Base-by-base conservation (phyloP, 2,797 vertebrate genomes). In the Antennarius maculatus region DNA sequence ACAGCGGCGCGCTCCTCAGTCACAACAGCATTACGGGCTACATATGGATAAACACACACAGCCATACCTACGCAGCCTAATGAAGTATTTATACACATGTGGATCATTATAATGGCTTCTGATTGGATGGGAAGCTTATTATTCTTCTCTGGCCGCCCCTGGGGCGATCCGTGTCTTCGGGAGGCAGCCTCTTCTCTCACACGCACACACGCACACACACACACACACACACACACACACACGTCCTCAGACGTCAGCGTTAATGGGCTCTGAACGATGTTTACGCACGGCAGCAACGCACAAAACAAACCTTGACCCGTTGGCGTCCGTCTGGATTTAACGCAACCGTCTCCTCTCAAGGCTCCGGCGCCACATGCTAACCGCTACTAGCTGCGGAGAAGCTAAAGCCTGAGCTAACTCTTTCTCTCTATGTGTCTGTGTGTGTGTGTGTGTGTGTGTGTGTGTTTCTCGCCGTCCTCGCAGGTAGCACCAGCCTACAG, bases 251-350 rank as follows among this genome's bases (percentile, higher is more conserved):
- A 86, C 58, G 64, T 91, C 89, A 86, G 81, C 79, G 75, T 0
- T 81, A 87, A 86, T 76, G 61, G 51, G 51, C 61, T 83, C 61
- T 86, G 84, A 88, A 69, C 62, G 75, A 83, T 75, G 77, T 80
- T 66, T 50, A 41, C 64, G 60, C 60, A 63, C 8, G 61, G 53
- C 66, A 27, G 18, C 61, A 84, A 80, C 54, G 45, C 60, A 34
- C 37, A 81, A 85, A 83, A 85, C 74, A 88, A 91, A 87, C 85
- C 83, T 80, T 90, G 87, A 86, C 90, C 84, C 74, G 86, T 89
- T 89, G 88, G 74, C 81, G 83, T 91, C 88, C 34, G 10, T 66
- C 62, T 71, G 62, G 60, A 90, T 91, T 85, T 82, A 79, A 80
- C 61, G 1, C 28, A 16, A 77, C 54, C 8, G 52, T 53, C 54